phyloP scores from a whole-genome alignment of 2,888 invertebrate species.

The Zygaena filipendulae region DNA sequence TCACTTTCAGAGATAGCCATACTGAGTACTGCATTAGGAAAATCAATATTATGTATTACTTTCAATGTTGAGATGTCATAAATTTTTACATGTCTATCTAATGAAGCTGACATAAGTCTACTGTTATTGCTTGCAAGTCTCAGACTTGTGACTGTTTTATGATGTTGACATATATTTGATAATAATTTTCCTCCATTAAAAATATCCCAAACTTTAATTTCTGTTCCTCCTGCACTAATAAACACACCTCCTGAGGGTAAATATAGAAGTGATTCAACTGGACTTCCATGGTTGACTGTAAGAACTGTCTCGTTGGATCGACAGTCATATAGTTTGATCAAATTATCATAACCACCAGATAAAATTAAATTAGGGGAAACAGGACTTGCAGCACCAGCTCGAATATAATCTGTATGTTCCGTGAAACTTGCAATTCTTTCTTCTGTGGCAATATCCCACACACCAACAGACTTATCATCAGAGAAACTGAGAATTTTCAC shows the following conservation, averaged over 20 bases:
- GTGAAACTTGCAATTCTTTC: conserved; percentile 72
- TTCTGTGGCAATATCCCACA: conserved; percentile 95
- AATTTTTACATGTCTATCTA: conserved; percentile 94
- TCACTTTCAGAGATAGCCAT: conserved; percentile 81
- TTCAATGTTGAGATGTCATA: conserved; percentile 90
- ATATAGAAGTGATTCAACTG: conserved; percentile 89
- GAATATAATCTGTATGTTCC: conserved; percentile 83
- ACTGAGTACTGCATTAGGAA: conserved; percentile 91
- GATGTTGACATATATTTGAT: conserved; percentile 89
- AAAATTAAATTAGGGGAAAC: conserved; percentile 79
- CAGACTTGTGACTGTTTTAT: conserved; percentile 93
- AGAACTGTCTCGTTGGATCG: conserved; percentile 76
- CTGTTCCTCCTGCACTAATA: conserved; percentile 91
- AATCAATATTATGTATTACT: conserved; percentile 88
- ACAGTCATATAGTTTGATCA: conserved; percentile 88
- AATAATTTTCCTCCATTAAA: conserved; percentile 88
- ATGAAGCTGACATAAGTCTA: conserved; percentile 86
- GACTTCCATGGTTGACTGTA: conserved; percentile 86
- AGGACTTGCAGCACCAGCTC: conserved; percentile 85
- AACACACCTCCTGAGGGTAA: conserved; percentile 91
- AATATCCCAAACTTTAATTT: conserved; percentile 94
- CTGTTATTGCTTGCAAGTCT: conserved; percentile 84
- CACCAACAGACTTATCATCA: conserved; percentile 85
- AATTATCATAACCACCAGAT: conserved; percentile 91
- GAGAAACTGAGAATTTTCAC: conserved; percentile 87